Evolutionary conservation across 2,888 invertebrate species (phyloP).

Genomic region (Drosophila nr. fundita): DNA sequence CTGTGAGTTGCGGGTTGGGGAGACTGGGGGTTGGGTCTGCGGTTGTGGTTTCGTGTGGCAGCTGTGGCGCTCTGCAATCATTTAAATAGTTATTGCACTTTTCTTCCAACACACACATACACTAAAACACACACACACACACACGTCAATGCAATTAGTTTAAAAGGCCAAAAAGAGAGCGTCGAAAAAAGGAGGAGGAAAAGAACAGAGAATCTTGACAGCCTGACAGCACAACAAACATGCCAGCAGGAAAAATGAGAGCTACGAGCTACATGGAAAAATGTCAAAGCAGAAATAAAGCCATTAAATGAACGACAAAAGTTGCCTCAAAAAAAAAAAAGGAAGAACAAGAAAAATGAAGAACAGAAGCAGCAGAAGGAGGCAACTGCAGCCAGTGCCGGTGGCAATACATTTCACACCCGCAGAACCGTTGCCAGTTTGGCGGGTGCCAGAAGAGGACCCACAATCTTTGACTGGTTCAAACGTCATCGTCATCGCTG

Average conservation of each 20-base stretch:
- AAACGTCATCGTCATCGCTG: constrained; percentile 55
- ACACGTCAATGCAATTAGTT: constrained; percentile 74
- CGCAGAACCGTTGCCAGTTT: constrained; percentile 49
- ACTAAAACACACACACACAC: constrained; percentile 30
- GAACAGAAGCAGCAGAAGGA: constrained; percentile 38
- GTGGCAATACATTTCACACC: constrained; percentile 74
- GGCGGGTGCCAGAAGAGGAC: constrained; percentile 7
- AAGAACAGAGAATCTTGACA: constrained; percentile 54
- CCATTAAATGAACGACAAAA: constrained; percentile 79
- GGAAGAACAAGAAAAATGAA: constrained; percentile 25
- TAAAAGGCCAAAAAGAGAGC: constrained; percentile 68
- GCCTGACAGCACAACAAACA: constrained; percentile 72
- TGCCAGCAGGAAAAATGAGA: constrained; percentile 54
- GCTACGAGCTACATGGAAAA: constrained; percentile 65
- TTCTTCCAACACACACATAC: constrained; percentile 44
- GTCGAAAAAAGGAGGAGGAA: constrained; percentile 8
- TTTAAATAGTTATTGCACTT: constrained; percentile 79
- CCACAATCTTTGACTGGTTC: constrained; percentile 59
- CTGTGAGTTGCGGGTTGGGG: constrained; percentile 4
- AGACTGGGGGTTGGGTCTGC: constrained; percentile 1
- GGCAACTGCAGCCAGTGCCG: constrained; percentile 51
- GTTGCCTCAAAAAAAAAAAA: constrained; percentile 47
- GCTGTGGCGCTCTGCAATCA: constrained; percentile 58
- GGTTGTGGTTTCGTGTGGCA: constrained; percentile 20
- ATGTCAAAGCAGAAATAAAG: constrained; percentile 80